Conservation (phyloP, 2,113 vertebrate genomes). For the Myiagra hebetior region DNA sequence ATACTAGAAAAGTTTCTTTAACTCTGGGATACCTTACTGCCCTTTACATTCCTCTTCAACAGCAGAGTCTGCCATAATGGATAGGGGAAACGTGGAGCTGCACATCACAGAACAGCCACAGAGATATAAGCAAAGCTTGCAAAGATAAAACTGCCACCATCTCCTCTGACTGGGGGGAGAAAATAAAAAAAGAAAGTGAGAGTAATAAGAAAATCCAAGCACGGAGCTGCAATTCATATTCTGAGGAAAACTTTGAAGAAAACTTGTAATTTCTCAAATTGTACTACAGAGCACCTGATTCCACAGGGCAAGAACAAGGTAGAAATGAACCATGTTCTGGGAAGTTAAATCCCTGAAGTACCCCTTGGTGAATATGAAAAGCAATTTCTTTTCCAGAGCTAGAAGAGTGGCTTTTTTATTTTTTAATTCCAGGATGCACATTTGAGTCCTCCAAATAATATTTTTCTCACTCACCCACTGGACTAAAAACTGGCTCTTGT, state of each 20-base stretch:
- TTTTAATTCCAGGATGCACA: neutral
- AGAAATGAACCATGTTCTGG: neutral
- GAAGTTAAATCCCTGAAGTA: neutral
- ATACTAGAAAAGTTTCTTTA: neutral
- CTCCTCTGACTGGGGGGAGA: neutral
- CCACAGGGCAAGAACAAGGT: neutral
- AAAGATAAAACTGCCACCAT: neutral
- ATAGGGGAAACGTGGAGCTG: neutral
- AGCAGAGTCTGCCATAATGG: neutral
- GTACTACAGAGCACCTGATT: neutral
- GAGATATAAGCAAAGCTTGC: neutral
- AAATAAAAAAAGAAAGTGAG: neutral
- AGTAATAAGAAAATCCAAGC: neutral
- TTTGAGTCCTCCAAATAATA: neutral
- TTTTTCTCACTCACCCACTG: neutral
- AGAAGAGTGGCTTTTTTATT: neutral
- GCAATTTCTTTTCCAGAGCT: neutral
- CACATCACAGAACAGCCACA: neutral
- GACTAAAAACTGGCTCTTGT: neutral
- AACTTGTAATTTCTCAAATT: neutral
- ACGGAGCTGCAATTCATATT: neutral
- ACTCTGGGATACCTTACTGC: neutral
- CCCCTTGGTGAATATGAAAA: neutral
- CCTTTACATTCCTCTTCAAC: neutral
- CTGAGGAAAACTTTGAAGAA: neutral